A percentile compares a stretch with the other conserved stretches of the same genome.
Conservation (phyloP, 2,888 invertebrate species). For the Luperina nickerlii region DNA sequence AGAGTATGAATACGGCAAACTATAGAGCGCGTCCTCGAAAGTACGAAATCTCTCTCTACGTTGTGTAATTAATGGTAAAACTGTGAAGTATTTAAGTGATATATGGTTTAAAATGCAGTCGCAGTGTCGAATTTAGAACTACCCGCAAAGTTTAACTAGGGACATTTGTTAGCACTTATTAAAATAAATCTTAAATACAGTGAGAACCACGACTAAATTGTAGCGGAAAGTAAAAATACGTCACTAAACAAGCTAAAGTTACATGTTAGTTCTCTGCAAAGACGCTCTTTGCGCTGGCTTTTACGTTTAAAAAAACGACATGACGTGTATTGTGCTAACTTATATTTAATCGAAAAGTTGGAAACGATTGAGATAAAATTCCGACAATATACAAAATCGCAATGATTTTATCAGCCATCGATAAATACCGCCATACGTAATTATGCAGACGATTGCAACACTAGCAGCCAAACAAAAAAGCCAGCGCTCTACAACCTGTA, state of each 20-base stretch:
- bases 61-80: not conserved
- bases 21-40: constrained; percentile 20
- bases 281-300: constrained; percentile 48
- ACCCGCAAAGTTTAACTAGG: not conserved
- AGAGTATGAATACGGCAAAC: constrained; percentile 50
- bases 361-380: not conserved
- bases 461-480: constrained; percentile 30
- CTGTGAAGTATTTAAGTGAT: not conserved
- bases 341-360: not conserved
- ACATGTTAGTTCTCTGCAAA: not conserved
- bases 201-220: not conserved
- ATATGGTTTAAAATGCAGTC: not conserved
- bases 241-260: constrained; percentile 14
- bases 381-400: not conserved
- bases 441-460: not conserved
- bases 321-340: not conserved
- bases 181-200: constrained; percentile 5
- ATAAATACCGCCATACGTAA: not conserved
- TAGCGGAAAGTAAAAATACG: constrained; percentile 9
- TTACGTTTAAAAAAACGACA: constrained; percentile 15
- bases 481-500: constrained; percentile 51
- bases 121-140: not conserved
- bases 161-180: not conserved
- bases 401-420: not conserved
- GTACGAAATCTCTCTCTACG: not conserved